Conservation (phyloP, 2,797 vertebrate genomes). For the Vespertilio murinus region DNA sequence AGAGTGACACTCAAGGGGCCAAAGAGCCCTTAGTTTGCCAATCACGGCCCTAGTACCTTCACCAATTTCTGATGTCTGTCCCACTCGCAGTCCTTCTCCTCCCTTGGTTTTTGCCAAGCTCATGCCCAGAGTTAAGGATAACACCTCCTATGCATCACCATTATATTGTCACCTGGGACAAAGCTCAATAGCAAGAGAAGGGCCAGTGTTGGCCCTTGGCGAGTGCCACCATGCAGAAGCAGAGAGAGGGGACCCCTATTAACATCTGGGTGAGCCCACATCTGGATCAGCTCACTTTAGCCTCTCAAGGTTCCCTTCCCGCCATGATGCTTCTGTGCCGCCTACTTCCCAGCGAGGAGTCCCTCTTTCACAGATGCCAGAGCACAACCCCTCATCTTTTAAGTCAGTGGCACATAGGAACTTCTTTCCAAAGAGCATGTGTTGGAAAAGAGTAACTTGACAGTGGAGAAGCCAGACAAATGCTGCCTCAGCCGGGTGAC, state of each 20-base stretch:
- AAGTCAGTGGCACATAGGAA: not conserved
- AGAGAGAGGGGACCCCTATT: not conserved
- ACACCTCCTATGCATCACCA: not conserved
- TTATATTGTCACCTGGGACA: not conserved
- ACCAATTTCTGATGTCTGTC: not conserved
- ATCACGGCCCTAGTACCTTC: not conserved
- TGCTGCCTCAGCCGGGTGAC: not conserved
- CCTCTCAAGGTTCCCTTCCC: not conserved
- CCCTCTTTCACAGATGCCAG: not conserved
- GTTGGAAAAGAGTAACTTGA: not conserved
- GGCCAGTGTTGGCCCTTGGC: not conserved
- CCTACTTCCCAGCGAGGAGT: not conserved
- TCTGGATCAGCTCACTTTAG: not conserved
- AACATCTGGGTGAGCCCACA: not conserved
- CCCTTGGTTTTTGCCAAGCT: not conserved
- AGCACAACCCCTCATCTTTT: not conserved
- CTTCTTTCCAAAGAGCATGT: not conserved
- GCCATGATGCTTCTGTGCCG: not conserved
- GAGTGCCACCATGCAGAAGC: not conserved
- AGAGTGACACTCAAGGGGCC: too few species aligned
- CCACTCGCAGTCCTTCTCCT: fast-evolving
- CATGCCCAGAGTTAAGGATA: not conserved
- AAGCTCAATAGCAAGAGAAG: not conserved
- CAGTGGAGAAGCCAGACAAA: not conserved
- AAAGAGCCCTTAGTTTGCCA: too few species aligned